Percentiles rank a stretch among this genome's conserved stretches.
Conservation (phyloP, 2,113 vertebrate species). For the Chlorocebus sabaeus region DNA sequence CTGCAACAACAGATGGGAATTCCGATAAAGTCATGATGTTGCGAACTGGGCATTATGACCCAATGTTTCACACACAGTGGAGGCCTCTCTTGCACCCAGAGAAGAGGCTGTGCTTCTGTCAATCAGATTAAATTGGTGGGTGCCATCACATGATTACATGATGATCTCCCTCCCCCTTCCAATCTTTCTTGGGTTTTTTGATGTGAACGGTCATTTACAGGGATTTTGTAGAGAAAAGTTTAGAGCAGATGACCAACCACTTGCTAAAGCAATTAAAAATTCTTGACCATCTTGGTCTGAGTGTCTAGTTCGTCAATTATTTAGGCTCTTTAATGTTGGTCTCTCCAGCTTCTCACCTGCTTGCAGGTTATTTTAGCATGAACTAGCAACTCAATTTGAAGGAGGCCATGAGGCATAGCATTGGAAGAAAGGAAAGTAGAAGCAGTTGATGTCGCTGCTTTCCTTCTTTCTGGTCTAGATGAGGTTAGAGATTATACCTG, state of each 20-base stretch:
- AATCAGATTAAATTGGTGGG: background rate
- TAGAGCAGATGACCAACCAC: background rate
- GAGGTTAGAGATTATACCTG: background rate
- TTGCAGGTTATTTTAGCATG: background rate
- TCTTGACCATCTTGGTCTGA: background rate
- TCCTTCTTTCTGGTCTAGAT: background rate
- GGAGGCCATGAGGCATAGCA: background rate
- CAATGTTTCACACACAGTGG: background rate
- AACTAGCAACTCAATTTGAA: background rate
- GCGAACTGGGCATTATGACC: background rate
- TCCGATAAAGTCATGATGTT: background rate
- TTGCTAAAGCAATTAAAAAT: background rate
- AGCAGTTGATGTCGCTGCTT: background rate
- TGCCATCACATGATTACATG: background rate
- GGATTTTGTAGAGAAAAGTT: background rate
- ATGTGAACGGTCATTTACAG: background rate
- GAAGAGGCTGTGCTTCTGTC: background rate
- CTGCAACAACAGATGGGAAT: background rate
- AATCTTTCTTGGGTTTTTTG: background rate
- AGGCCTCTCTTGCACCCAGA: background rate
- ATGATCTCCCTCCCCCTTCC: background rate
- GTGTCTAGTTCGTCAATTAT: background rate
- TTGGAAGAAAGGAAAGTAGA: background rate
- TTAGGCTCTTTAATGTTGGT: background rate
- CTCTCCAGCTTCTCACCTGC: background rate